Evolutionary conservation across 2,113 vertebrate genomes (phyloP).

Genomic region (Numenius arquata): DNA sequence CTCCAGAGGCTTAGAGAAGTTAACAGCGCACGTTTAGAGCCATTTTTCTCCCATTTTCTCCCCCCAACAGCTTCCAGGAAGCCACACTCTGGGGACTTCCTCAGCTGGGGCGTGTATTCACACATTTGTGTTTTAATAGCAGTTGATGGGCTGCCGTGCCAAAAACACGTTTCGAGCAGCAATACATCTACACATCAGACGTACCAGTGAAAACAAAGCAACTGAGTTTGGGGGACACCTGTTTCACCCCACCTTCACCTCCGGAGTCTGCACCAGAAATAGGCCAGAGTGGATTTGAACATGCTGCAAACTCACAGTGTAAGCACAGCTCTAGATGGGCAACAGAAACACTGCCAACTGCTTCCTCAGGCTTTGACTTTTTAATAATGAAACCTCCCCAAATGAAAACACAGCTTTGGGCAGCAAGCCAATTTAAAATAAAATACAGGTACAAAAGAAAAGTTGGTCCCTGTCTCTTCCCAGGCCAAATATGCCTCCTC

Average conservation of each 20-base stretch:
- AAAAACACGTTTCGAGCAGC: neutral
- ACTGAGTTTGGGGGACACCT: neutral
- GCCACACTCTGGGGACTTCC: neutral
- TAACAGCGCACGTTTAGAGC: neutral
- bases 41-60: neutral
- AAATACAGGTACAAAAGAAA: neutral
- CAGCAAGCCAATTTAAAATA: neutral
- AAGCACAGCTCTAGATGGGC: neutral
- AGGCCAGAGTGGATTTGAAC: neutral
- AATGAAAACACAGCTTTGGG: neutral
- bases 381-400: neutral
- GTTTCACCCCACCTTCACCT: neutral
- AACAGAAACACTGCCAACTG: neutral
- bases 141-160: neutral
- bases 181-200: neutral
- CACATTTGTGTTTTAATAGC: neutral
- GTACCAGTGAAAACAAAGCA: neutral
- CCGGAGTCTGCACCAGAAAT: neutral
- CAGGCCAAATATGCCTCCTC: neutral
- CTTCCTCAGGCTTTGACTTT: neutral
- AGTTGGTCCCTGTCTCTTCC: neutral
- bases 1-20: neutral
- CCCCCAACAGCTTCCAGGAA: neutral
- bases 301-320: neutral
- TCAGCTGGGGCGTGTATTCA: neutral